phyloP scores from a whole-genome alignment of 2,113 vertebrate genomes.

The Tiliqua scincoides region DNA sequence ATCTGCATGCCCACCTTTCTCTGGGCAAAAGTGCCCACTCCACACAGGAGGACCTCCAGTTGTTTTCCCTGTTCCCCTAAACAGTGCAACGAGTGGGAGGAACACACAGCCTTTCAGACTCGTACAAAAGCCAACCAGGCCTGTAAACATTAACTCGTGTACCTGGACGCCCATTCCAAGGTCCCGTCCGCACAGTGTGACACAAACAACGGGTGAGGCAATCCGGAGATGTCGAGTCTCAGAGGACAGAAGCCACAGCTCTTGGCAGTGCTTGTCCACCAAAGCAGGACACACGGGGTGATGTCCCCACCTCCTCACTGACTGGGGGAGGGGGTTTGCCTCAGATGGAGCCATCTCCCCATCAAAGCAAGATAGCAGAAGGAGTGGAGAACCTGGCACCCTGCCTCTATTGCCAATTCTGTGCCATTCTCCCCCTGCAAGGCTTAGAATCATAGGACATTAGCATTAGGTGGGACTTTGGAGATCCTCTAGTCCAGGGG shows the following conservation, averaged over 20 bases:
- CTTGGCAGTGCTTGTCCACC: background rate
- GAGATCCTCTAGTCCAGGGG: no score
- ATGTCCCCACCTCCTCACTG: background rate
- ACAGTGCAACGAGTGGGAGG: no score
- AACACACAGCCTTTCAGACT: background rate
- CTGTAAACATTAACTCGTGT: constrained; percentile 29
- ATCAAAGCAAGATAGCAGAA: no score
- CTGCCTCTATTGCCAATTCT: no score
- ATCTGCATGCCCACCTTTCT: background rate
- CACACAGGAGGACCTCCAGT: no score
- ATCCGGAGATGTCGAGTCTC: background rate
- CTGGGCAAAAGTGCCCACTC: background rate
- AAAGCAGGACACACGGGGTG: background rate
- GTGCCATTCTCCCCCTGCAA: background rate
- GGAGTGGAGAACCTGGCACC: background rate
- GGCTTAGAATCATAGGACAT: no score
- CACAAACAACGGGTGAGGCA: background rate
- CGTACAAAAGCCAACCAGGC: background rate
- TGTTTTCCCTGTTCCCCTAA: background rate
- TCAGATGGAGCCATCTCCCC: background rate
- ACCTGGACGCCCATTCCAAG: constrained; percentile 1
- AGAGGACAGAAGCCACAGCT: background rate
- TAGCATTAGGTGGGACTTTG: no score
- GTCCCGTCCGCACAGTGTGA: background rate
- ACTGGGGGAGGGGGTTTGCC: background rate